Evolutionary conservation across 2,797 vertebrate genomes (phyloP).

Genomic region (Anabas testudineus): DNA sequence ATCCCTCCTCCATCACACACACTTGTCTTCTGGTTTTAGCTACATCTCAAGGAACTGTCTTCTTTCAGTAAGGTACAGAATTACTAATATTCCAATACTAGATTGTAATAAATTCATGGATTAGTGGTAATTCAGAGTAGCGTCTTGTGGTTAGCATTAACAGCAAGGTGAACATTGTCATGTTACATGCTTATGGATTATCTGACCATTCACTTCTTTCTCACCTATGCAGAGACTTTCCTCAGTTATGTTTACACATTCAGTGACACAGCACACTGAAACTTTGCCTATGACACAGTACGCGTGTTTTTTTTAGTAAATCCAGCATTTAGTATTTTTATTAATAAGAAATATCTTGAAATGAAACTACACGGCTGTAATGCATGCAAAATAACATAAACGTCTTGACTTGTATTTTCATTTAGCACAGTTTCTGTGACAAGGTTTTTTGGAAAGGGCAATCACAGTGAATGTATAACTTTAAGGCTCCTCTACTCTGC

Average conservation of each 20-base stretch:
- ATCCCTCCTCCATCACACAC: conserved; percentile 26
- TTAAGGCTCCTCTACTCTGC: too few species aligned
- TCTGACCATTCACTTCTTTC: conserved; percentile 60
- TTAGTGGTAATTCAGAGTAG: neutral
- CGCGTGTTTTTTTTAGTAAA: neutral
- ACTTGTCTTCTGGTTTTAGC: conserved; percentile 57
- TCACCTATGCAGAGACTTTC: conserved; percentile 66
- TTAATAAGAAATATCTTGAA: neutral
- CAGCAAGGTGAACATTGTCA: conserved; percentile 33
- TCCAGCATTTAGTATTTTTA: neutral
- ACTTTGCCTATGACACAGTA: neutral
- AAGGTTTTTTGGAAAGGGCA: too few species aligned
- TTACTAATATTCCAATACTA: conserved; percentile 7
- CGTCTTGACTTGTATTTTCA: too few species aligned
- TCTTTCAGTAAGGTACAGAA: conserved; percentile 37
- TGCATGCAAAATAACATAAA: neutral
- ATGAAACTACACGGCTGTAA: neutral
- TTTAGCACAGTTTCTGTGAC: too few species aligned
- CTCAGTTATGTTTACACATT: conserved; percentile 49
- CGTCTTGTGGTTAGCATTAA: conserved; percentile 28
- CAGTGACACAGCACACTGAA: conserved; percentile 4
- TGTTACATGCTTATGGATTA: conserved; percentile 68
- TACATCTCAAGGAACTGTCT: conserved; percentile 44
- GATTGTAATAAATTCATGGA: too few species aligned
- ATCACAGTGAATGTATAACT: too few species aligned